Evolutionary conservation across 2,888 invertebrate species (phyloP), one percentile per base, ranked within the genome.

Genomic region (Elmis aenea): DNA sequence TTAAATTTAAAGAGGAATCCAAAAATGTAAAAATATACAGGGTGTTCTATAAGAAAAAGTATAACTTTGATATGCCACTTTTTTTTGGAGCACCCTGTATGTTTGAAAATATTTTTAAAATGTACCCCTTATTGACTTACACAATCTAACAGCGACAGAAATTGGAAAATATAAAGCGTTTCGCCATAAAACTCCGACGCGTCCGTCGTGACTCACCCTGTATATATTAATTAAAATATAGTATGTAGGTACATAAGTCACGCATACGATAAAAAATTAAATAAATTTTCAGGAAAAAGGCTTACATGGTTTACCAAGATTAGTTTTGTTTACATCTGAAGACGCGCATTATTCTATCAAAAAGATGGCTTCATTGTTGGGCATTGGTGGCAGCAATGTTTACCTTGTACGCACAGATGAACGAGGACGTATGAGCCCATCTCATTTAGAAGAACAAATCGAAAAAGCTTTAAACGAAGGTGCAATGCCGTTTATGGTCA

Each of bases 301-400:
- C 1, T 72, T 87, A 2, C 79, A 79, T 55, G 76, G 76, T 1
- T 69, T 81, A 2, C 82, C 85, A 2, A 77, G 81, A 20, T 65
- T 92, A 44, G 82, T 88, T 1, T 66, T 91, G 2, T 91, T 88
- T 62, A 86, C 90, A 1, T 93, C 92, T 0, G 85, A 85, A 59
- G 86, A 92, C 50, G 89, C 92, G 3, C 94, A 95, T 65, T 94
- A 93, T 61, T 94, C 93, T 1, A 80, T 93, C 10, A 81, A 84
- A 55, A 90, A 92, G 60, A 74, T 93, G 57, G 85, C 91, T 0
- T 80, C 86, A 0, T 83, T 92, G 55, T 78, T 91, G 69, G 94
- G 94, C 0, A 76, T 95, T 22, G 95, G 95, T 0, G 78, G 79
- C 20, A 81, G 86, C 43, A 91, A 92, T 67, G 90, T 94, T 6